These are phyloP conservation scores for Leiothrix lutea DNA, from an alignment of 2,113 vertebrate species.

Conservation along the genomic window DNA sequence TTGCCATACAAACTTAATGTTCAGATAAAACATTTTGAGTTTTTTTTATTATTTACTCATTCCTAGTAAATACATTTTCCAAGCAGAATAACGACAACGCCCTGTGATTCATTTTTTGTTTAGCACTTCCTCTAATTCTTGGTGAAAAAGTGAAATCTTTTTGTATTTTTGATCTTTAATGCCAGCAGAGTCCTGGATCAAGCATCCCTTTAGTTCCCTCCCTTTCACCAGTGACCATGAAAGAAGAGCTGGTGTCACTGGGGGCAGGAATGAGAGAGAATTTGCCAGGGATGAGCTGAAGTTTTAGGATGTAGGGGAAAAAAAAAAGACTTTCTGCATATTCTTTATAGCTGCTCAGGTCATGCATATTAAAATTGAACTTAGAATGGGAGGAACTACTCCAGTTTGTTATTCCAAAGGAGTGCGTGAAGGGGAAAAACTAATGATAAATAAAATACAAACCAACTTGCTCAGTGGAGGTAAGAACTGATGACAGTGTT, in stretches of 20 bases:
- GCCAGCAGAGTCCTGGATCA: slow-evolving; percentile 14
- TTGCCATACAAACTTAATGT: neutral
- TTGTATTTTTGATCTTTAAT: slow-evolving; percentile 22
- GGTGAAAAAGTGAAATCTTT: slow-evolving; percentile 59
- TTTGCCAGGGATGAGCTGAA: neutral
- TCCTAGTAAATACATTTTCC: slow-evolving; percentile 60
- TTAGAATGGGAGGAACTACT: neutral
- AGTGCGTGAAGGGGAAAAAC: neutral
- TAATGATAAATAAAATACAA: neutral
- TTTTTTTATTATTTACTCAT: slow-evolving; percentile 69
- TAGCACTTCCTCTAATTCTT: slow-evolving; percentile 62
- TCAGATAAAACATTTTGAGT: slow-evolving; percentile 38
- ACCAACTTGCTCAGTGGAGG: neutral
- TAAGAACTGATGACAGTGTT: neutral
- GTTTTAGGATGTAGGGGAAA: rapidly evolving
- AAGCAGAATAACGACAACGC: slow-evolving; percentile 45
- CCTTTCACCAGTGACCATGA: neutral
- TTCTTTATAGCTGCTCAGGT: neutral
- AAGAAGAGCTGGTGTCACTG: neutral
- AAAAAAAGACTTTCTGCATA: neutral
- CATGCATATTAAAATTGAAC: neutral
- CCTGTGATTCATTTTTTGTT: slow-evolving; percentile 22
- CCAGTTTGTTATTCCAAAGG: neutral
- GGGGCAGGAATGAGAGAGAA: neutral
- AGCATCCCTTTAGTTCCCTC: neutral